These are phyloP conservation scores for Hypolimnas misippus DNA, from an alignment of 2,888 invertebrate species.

Conservation along the genomic window DNA sequence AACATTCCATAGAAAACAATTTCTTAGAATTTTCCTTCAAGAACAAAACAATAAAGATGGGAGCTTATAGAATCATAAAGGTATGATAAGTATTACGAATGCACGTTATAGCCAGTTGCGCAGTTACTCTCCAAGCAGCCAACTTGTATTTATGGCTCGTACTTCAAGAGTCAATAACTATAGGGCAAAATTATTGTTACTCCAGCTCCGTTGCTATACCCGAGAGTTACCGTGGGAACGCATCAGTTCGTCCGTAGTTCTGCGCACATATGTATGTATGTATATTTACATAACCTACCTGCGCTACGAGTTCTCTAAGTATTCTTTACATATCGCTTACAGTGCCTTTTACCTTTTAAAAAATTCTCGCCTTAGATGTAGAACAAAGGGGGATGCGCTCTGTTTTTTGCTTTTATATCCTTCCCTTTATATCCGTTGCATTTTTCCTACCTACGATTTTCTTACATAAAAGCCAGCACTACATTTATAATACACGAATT, in stretches of 20 bases:
- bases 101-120: slow-evolving; percentile 39
- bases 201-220: slow-evolving; percentile 55
- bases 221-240: slow-evolving; percentile 73
- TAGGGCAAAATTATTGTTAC: slow-evolving; percentile 64
- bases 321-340: slow-evolving; percentile 38
- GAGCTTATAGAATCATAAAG: slow-evolving; percentile 40
- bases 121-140: slow-evolving; percentile 46
- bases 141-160: slow-evolving; percentile 52
- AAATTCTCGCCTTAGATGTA: slow-evolving; percentile 33
- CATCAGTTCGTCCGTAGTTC: slow-evolving; percentile 53
- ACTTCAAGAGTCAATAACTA: slow-evolving; percentile 60
- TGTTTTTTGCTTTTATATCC: slow-evolving; percentile 18
- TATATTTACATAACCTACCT: slow-evolving; percentile 28
- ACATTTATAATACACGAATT: background rate
- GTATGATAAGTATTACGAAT: slow-evolving; percentile 40
- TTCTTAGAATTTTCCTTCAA: slow-evolving; percentile 21
- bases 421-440: slow-evolving; percentile 9
- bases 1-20: slow-evolving; percentile 13
- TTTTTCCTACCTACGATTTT: slow-evolving; percentile 18
- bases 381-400: slow-evolving; percentile 30
- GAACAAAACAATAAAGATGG: slow-evolving; percentile 34
- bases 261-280: slow-evolving; percentile 45
- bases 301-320: slow-evolving; percentile 32
- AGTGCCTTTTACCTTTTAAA: slow-evolving; percentile 40
- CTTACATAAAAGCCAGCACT: slow-evolving; percentile 15